These are phyloP conservation scores for Leuciscus idus DNA, from an alignment of 2,113 vertebrate genomes.

Conservation along the genomic window DNA sequence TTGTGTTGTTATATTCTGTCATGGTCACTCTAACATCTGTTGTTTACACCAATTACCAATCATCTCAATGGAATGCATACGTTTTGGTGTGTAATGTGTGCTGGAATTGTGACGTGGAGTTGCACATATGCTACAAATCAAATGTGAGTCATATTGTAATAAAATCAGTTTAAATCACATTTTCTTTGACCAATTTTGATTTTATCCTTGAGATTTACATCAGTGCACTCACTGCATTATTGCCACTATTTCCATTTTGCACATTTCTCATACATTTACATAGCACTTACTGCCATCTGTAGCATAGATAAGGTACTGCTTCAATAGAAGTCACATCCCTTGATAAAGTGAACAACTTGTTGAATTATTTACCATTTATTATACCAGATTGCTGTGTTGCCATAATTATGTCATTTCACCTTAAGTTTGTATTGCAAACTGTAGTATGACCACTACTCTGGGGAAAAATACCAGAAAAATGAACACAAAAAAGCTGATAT, in stretches of 20 bases:
- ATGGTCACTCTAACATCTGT: not conserved
- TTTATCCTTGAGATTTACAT: not conserved
- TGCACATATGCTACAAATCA: not conserved
- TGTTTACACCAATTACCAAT: not conserved
- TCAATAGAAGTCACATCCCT: not conserved
- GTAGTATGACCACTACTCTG: not conserved
- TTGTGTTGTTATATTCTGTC: not conserved
- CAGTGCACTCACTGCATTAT: not conserved
- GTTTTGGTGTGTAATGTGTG: not conserved
- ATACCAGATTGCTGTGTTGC: not conserved
- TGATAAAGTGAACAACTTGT: not conserved
- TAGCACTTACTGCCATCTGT: slow-evolving; percentile 22
- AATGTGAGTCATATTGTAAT: not conserved
- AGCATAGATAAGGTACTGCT: not conserved
- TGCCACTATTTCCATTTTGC: not conserved
- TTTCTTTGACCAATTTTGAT: not conserved
- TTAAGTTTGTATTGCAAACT: not conserved
- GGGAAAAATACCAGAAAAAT: not conserved
- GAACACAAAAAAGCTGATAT: no score
- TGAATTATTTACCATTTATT: not conserved
- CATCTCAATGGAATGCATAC: not conserved
- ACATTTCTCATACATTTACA: not conserved
- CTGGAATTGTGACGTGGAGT: not conserved
- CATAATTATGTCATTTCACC: not conserved
- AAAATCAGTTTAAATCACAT: not conserved